Evolutionary conservation across 2,797 vertebrate genomes (phyloP), one percentile per base, ranked within the genome.

Genomic region (Lophura swinhoii): DNA sequence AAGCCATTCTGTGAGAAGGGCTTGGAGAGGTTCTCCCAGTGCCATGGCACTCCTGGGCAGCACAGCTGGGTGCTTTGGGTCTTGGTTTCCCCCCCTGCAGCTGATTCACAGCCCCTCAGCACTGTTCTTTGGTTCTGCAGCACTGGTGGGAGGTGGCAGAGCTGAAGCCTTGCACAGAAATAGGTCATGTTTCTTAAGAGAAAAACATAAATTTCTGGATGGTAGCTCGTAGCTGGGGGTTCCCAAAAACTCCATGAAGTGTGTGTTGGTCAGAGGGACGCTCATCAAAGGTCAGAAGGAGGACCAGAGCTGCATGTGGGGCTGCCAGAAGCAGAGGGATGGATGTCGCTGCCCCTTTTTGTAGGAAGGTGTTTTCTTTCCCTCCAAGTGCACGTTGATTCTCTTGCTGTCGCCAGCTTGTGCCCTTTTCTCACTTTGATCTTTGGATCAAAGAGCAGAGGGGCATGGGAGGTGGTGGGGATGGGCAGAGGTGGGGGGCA

Each of bases 381-480:
- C 18, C 26, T 72, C 49, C 29, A 8, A 1, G 5, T 3, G 4
- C 11, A 26, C 49, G 66, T 44, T 62, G 51, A 26, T 73, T 75
- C 79, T 82, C 76, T 60, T 46, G 49, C 51, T 31, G 75, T 84
- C 75, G 48, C 79, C 46, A 49, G 67, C 72, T 71, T 39, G 37
- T 75, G 60, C 51, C 66, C 26, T 44, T 63, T 53, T 44, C 67
- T 58, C 24, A 17, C 94, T 94, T 94, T 95, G 89, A 93, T 95
- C 86, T 77, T 22, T 4, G 37, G 64, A 88, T 88, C 91, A 83
- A 83, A 94, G 90, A 87, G 75, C 35, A 29, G 72, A 82, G 62
- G 46, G 73, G 63, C 58, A 21, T 12, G 14, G 81, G 51, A 55
- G 62, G 24, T 37, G 31, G 29, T 41, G 21, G 56, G 46, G 29